A percentile compares a stretch with the other conserved stretches of the same genome.
phyloP scores from a whole-genome alignment of 2,797 vertebrate genomes.

The Limnodromus scolopaceus region DNA sequence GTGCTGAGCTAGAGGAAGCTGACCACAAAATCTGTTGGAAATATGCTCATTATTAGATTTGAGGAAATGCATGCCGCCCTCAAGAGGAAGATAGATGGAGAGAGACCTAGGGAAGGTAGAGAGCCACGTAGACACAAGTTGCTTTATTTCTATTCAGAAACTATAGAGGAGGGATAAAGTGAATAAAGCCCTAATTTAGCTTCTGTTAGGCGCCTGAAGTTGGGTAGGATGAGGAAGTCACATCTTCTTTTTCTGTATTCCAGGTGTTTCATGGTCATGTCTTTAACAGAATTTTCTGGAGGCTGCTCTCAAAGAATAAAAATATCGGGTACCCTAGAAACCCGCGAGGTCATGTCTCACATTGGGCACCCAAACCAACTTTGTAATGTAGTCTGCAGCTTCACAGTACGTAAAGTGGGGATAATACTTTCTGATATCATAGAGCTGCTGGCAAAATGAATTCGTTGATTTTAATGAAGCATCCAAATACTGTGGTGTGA shows the following conservation, averaged over 20 bases:
- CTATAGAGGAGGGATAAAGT: not conserved
- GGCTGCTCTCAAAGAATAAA: not conserved
- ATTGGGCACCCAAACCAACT: not conserved
- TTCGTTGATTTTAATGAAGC: slow-evolving; percentile 28
- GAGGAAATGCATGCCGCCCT: not conserved
- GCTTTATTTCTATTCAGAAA: not conserved
- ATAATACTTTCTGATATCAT: not conserved
- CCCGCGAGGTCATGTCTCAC: not conserved
- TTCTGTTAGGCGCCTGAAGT: not conserved
- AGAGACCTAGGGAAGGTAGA: not conserved
- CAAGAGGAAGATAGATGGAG: not conserved
- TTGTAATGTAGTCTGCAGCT: not conserved
- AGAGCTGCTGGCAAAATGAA: not conserved
- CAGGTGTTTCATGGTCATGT: not conserved
- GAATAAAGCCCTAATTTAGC: not conserved
- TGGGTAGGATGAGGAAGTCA: not conserved
- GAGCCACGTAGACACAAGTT: not conserved
- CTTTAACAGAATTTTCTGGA: not conserved
- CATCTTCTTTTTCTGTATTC: not conserved
- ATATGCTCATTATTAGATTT: not conserved
- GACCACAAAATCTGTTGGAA: not conserved
- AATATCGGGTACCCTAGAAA: not conserved
- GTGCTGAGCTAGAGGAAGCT: not conserved
- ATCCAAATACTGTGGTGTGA: not conserved
- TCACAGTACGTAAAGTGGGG: not conserved